These are phyloP conservation scores for Parnassius mnemosyne DNA, from an alignment of 2,888 invertebrate species.

Conservation along the genomic window DNA sequence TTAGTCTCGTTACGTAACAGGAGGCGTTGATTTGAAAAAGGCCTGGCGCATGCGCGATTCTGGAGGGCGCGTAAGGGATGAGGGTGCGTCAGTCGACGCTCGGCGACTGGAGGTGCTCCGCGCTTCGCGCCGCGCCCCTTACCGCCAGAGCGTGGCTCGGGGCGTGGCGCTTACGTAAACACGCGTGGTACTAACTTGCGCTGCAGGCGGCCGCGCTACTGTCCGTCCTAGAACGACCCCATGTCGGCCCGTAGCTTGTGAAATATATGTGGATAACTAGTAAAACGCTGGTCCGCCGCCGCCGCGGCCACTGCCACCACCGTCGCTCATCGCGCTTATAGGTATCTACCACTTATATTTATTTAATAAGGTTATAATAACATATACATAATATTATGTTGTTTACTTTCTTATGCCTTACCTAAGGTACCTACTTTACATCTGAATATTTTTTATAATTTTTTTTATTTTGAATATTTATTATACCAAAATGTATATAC, in stretches of 20 bases:
- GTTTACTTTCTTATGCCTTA: background rate
- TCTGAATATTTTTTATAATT: too few relatives aligned
- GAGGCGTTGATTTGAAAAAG: conserved; percentile 58
- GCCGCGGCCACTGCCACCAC: conserved; percentile 67
- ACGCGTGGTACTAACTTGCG: conserved; percentile 64
- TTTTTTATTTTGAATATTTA: too few relatives aligned
- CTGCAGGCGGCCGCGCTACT: conserved; percentile 66
- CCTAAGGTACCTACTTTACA: too few relatives aligned
- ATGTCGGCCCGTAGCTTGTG: conserved; percentile 72
- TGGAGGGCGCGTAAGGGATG: conserved; percentile 44
- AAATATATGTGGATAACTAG: conserved; percentile 65
- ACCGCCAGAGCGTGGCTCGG: conserved; percentile 76
- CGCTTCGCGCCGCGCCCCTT: conserved; percentile 77
- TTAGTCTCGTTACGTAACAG: conserved; percentile 66
- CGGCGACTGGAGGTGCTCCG: conserved; percentile 74
- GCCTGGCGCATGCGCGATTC: conserved; percentile 62
- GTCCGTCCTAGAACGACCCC: conserved; percentile 73
- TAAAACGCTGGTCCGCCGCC: conserved; percentile 63
- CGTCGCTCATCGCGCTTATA: conserved; percentile 71
- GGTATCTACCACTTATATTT: conserved; percentile 43
- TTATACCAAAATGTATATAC: too few relatives aligned
- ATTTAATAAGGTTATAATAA: background rate
- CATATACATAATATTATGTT: background rate
- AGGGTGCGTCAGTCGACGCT: conserved; percentile 75
- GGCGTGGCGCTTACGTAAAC: conserved; percentile 81